phyloP scores from a whole-genome alignment of 1,140 invertebrate species.

The Prorops nasuta region DNA sequence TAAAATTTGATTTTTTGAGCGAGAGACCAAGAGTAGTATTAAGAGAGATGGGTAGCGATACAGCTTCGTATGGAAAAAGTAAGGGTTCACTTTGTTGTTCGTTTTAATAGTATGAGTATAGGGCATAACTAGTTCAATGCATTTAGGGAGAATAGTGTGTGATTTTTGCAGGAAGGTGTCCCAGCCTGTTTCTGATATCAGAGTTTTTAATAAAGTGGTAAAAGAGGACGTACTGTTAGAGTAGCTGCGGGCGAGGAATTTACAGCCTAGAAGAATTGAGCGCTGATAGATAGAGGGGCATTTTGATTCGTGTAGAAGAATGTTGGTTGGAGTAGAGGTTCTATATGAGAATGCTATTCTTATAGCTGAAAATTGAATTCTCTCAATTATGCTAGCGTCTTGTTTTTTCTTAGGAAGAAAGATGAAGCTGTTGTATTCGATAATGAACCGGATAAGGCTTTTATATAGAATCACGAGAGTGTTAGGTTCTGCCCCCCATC shows the following conservation, averaged over 20 bases:
- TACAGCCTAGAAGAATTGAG: background rate
- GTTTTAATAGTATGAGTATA: background rate
- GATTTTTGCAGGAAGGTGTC: too few species aligned
- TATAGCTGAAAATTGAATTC: conserved; percentile 7
- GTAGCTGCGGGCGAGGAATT: background rate
- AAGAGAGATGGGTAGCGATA: background rate
- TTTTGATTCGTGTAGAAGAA: conserved; percentile 7
- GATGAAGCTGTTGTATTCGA: conserved; percentile 1
- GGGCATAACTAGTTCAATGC: background rate
- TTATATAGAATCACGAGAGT: conserved; percentile 1
- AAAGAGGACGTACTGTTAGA: background rate
- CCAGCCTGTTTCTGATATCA: too few species aligned
- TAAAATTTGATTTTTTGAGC: background rate
- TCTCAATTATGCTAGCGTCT: background rate
- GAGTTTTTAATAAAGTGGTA: too few species aligned
- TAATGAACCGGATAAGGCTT: conserved; percentile 3
- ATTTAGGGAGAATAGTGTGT: too few species aligned
- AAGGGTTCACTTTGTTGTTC: background rate
- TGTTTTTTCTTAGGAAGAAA: background rate
- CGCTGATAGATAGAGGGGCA: background rate
- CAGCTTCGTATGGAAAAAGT: background rate
- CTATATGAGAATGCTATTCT: conserved; percentile 6
- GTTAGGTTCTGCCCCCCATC: background rate
- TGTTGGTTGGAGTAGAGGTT: conserved; percentile 5
- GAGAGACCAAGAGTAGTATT: background rate